Conservation (phyloP, 2,113 vertebrate species). For the Otocyon megalotis region DNA sequence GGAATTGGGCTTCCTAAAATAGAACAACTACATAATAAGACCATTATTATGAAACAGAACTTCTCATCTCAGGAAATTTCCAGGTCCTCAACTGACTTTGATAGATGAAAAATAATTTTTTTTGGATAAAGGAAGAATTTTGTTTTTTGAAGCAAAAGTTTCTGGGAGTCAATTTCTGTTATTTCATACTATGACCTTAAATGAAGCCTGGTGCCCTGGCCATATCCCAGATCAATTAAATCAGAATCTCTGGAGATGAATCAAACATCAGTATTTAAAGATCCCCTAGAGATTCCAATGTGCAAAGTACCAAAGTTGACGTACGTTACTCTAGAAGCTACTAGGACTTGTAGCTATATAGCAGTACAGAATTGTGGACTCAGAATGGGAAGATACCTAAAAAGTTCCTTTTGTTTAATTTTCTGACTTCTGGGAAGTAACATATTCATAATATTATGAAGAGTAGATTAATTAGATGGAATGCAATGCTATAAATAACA, state of each 20-base stretch:
- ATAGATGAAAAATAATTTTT: not conserved
- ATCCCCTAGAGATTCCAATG: not conserved
- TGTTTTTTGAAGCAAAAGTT: conserved; percentile 5
- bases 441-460: not conserved
- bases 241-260: not conserved
- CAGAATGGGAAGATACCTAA: not conserved
- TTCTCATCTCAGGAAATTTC: conserved; percentile 1
- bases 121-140: not conserved
- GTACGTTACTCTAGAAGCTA: not conserved
- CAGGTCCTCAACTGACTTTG: not conserved
- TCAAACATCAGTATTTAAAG: not conserved
- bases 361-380: not conserved
- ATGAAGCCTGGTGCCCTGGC: not conserved
- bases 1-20: not conserved
- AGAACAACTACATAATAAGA: conserved; percentile 34
- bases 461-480: not conserved
- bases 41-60: not conserved
- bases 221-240: not conserved
- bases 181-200: not conserved
- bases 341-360: not conserved
- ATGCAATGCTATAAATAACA: not conserved
- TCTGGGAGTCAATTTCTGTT: conserved; percentile 2
- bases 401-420: not conserved
- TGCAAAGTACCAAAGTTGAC: not conserved
- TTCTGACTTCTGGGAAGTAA: not conserved